Percentiles rank a stretch among this genome's conserved stretches.
These are phyloP conservation scores for Oryzias dopingdopingensis DNA, from an alignment of 2,797 vertebrate species.

Conservation along the genomic window DNA sequence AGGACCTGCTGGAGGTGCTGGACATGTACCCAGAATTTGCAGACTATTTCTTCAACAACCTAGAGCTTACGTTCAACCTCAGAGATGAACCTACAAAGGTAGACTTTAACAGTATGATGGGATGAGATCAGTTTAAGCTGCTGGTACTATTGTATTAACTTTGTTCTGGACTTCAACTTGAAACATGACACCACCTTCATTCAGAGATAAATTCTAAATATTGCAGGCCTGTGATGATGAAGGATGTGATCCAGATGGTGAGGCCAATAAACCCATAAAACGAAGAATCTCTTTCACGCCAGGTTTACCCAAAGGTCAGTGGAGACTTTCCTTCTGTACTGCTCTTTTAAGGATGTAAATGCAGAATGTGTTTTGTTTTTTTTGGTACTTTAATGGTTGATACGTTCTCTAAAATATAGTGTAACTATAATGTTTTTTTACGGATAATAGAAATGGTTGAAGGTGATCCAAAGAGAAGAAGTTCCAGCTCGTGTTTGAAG, in stretches of 20 bases:
- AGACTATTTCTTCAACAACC: constrained; percentile 93
- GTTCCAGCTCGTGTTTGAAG: constrained; percentile 80
- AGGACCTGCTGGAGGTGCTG: constrained; percentile 94
- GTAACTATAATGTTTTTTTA: constrained; percentile 57
- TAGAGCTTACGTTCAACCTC: constrained; percentile 97
- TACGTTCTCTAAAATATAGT: constrained; percentile 29
- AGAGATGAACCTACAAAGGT: constrained; percentile 91
- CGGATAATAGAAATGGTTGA: constrained; percentile 74
- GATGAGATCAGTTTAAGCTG: not conserved
- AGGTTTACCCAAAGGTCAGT: constrained; percentile 86
- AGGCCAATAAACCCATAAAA: constrained; percentile 81
- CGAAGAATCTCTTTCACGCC: constrained; percentile 91
- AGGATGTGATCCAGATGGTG: constrained; percentile 81
- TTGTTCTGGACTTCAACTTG: no score
- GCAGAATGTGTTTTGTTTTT: constrained; percentile 24
- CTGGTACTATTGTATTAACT: not conserved
- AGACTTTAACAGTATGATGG: constrained; percentile 13
- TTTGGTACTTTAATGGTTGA: constrained; percentile 8
- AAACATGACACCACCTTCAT: not conserved
- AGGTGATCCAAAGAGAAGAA: constrained; percentile 74
- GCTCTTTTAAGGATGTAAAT: constrained; percentile 4
- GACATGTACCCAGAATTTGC: constrained; percentile 99
- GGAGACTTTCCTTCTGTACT: constrained; percentile 1
- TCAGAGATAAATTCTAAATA: not conserved
- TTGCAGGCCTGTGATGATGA: constrained; percentile 79